These are phyloP conservation scores for Nannobrachium achirus DNA, from an alignment of 2,113 vertebrate genomes.

Conservation along the genomic window DNA sequence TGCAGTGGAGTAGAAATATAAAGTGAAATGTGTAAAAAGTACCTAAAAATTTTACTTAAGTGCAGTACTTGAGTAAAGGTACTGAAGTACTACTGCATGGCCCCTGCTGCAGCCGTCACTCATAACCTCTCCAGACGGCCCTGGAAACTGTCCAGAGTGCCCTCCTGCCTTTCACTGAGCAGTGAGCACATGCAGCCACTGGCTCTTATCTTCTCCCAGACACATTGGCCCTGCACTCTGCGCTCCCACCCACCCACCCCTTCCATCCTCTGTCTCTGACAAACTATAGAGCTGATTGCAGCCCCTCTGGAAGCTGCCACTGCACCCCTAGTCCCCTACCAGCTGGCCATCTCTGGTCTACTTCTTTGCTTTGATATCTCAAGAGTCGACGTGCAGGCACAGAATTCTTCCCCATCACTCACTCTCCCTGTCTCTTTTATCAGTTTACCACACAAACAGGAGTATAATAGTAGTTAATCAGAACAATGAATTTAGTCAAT, in stretches of 20 bases:
- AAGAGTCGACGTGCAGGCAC: background rate
- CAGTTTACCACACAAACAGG: background rate
- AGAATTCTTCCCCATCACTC: slow-evolving; percentile 37
- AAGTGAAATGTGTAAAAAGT: too few species aligned
- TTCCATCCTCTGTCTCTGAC: background rate
- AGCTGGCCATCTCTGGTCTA: slow-evolving; percentile 27
- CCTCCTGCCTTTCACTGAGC: slow-evolving; percentile 47
- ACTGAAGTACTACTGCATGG: slow-evolving; percentile 32
- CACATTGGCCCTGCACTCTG: slow-evolving; percentile 65
- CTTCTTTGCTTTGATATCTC: background rate
- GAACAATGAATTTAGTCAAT: too few species aligned
- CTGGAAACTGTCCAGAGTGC: slow-evolving; percentile 43
- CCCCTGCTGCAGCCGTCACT: slow-evolving; percentile 49
- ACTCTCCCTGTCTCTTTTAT: slow-evolving; percentile 35
- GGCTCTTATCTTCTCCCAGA: slow-evolving; percentile 75
- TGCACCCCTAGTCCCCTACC: slow-evolving; percentile 29
- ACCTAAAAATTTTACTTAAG: too few species aligned
- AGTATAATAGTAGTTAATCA: background rate
- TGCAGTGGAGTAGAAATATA: too few species aligned
- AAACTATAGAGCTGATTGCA: too few species aligned
- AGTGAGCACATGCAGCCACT: too few species aligned
- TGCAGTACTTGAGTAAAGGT: too few species aligned
- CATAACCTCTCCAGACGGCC: slow-evolving; percentile 74
- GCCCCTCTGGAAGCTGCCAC: slow-evolving; percentile 10
- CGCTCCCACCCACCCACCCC: slow-evolving; percentile 8